Evolutionary conservation across 1,140 invertebrate genomes (phyloP).

Genomic region (Ceratina calcarata): DNA sequence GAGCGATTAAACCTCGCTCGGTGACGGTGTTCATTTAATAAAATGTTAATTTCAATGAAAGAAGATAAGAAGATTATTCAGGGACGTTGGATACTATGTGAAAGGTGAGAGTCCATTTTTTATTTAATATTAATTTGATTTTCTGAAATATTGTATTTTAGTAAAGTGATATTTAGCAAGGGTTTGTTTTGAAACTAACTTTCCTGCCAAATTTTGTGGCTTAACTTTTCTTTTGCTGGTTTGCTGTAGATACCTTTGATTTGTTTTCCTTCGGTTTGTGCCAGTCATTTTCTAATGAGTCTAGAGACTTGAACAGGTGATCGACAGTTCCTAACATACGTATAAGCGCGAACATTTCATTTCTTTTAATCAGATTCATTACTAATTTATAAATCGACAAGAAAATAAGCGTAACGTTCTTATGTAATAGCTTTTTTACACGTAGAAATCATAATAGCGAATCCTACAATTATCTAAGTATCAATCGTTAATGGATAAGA

Average conservation of each 20-base stretch:
- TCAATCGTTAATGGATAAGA: constrained; percentile 10
- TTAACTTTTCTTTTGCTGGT: constrained; percentile 53
- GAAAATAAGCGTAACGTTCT: constrained; percentile 4
- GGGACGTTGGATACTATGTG: constrained; percentile 10
- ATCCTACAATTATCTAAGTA: background rate
- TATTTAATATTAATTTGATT: constrained; percentile 37
- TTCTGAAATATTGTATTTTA: constrained; percentile 35
- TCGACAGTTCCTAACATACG: background rate
- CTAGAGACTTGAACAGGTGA: constrained; percentile 5
- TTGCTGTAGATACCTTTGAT: constrained; percentile 42
- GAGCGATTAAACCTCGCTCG: background rate
- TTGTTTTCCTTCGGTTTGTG: constrained; percentile 22
- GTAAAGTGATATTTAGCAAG: constrained; percentile 48
- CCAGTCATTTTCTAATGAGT: constrained; percentile 19
- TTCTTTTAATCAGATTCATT: constrained; percentile 3
- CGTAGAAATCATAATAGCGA: background rate
- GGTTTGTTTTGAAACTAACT: constrained; percentile 54
- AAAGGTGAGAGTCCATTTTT: constrained; percentile 56
- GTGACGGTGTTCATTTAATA: background rate
- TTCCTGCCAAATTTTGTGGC: constrained; percentile 56
- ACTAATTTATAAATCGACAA: constrained; percentile 2
- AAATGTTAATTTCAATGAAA: background rate
- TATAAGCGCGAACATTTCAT: background rate
- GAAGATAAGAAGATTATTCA: constrained; percentile 41
- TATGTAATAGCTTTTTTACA: constrained; percentile 7